Evolutionary conservation across 2,797 vertebrate species (phyloP), one percentile per base, ranked within the genome.

Genomic region (Muscicapa comitata): DNA sequence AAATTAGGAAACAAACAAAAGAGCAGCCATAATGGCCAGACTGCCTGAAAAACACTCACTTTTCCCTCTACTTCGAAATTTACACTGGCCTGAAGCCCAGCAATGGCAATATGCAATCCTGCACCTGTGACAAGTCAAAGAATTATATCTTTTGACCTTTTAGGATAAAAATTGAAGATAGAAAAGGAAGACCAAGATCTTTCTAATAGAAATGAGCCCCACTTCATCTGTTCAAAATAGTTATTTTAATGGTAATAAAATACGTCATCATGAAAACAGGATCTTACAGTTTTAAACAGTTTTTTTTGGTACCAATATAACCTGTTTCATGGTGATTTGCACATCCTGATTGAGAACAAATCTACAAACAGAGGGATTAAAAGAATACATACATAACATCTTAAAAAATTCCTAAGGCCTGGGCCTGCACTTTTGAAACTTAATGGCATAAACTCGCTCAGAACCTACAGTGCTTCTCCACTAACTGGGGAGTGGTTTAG

Each of bases 1-100:
- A 86, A 94, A 79, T 50, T 37, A 75, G 42, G 57, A 37, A 94
- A 57, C 25, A 95, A 89, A 95, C 26, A 77, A 71, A 90, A 84
- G 47, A 75, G 48, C 15, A 33, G 77, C n/a, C n/a, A 33, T 67
- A 91, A 29, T 0, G 11, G 53, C 53, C 66, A 90, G 13, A 43
- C 51, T 88, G 9, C 62, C 43, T 53, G 47, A 62, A 86, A 84
- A 93, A 42, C 17, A n/a, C 26, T 70, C 58, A 45, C 37, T 85
- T 67, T 81, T 51, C 38, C 9, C 16, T 88, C n/a, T 54, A 7
- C 63, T 90, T 95, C 21, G 4, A 74, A 95, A 95, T 95, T 96
- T 96, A 77, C 80, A 67, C 70, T 93, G 92, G 70, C 81, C 65
- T 72, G 47, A 78, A 86, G 91, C 95, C 95, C 88, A 92, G 92